Conservation (phyloP, 2,113 vertebrate species). For the Bungarus multicinctus region DNA sequence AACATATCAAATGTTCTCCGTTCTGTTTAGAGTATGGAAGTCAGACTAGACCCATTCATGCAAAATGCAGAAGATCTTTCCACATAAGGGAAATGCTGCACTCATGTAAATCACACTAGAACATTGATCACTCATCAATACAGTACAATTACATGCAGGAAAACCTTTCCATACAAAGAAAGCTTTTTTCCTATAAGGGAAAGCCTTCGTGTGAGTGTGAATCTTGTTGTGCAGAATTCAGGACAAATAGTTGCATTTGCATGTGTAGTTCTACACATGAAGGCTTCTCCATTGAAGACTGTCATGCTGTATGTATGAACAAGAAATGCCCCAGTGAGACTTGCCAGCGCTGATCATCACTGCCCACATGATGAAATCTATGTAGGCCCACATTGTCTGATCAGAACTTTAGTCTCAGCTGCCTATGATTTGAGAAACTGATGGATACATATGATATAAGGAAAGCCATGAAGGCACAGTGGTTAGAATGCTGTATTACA, state of each 20-base stretch:
- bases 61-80: background rate
- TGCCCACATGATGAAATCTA: background rate
- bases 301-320: background rate
- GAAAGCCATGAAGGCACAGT: background rate
- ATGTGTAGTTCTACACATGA: background rate
- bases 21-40: background rate
- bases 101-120: background rate
- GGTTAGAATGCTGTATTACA: background rate
- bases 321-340: background rate
- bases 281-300: background rate
- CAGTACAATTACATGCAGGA: background rate
- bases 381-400: background rate
- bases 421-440: background rate
- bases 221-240: background rate
- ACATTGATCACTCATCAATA: background rate
- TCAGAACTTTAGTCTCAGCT: background rate
- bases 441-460: background rate
- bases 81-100: background rate
- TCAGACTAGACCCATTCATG: background rate
- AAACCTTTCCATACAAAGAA: background rate
- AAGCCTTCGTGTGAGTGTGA: background rate
- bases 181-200: background rate
- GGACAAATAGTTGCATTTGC: background rate
- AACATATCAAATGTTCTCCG: background rate
- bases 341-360: background rate